Percentiles rank a stretch among this genome's conserved stretches.
Evolutionary conservation across 2,888 invertebrate species (phyloP).

Genomic region (Agrotis exclamationis): DNA sequence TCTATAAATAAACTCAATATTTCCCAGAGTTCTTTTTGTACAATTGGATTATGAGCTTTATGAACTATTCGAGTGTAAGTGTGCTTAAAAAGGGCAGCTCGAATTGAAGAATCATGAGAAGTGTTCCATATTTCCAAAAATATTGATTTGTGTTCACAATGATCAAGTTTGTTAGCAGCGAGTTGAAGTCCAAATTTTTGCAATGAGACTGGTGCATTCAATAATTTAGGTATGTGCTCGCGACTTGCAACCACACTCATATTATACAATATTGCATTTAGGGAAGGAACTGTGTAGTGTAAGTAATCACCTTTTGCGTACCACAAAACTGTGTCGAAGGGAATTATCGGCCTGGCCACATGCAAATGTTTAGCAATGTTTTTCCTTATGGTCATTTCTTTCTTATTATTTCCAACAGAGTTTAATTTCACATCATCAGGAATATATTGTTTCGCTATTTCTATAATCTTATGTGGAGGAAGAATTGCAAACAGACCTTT

Average conservation of each 20-base stretch:
- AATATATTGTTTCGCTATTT: conserved; percentile 73
- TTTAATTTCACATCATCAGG: conserved; percentile 76
- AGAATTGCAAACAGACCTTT: conserved; percentile 74
- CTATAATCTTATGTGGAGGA: conserved; percentile 67
- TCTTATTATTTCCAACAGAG: conserved; percentile 73
- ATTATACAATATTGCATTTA: conserved; percentile 76
- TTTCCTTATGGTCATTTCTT: conserved; percentile 72
- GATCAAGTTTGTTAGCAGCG: conserved; percentile 70
- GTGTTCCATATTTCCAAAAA: too few relatives aligned
- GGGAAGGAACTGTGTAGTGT: conserved; percentile 78
- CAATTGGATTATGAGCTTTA: too few relatives aligned
- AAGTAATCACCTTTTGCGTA: conserved; percentile 84
- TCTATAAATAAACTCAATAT: conserved; percentile 73
- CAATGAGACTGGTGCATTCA: conserved; percentile 75
- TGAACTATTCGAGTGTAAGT: too few relatives aligned
- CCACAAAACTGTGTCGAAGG: too few relatives aligned
- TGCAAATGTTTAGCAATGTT: conserved; percentile 78
- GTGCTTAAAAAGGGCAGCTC: too few relatives aligned
- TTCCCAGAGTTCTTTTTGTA: too few relatives aligned
- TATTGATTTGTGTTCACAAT: conserved; percentile 69
- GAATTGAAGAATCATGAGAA: too few relatives aligned
- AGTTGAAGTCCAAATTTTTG: conserved; percentile 77
- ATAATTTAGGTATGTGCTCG: conserved; percentile 68
- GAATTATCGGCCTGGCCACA: conserved; percentile 78
- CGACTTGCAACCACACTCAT: conserved; percentile 68